phyloP scores from a whole-genome alignment of 2,113 vertebrate species.

The Lycocorax pyrrhopterus region DNA sequence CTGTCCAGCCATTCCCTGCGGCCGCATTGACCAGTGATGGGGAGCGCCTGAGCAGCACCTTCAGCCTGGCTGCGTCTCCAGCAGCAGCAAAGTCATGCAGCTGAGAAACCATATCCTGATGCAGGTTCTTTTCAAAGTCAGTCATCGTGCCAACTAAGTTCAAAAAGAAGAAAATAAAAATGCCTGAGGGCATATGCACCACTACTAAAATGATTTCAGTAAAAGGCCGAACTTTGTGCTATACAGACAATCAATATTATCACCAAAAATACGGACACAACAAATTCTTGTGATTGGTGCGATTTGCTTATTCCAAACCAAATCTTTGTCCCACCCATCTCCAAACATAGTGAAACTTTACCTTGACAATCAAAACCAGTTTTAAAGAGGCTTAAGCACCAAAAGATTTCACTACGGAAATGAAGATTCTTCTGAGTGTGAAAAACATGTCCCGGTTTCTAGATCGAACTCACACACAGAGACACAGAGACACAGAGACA shows the following conservation, averaged over 20 bases:
- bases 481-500: background rate
- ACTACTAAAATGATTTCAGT: background rate
- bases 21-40: slow-evolving; percentile 77
- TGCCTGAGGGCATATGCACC: background rate
- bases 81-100: slow-evolving; percentile 78
- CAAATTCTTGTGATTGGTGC: background rate
- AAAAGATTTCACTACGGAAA: background rate
- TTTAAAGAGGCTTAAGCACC: background rate
- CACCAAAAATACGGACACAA: background rate
- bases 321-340: background rate
- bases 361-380: background rate
- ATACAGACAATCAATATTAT: background rate
- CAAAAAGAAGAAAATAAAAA: background rate
- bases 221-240: background rate
- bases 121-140: slow-evolving; percentile 48
- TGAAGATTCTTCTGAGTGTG: fast-evolving
- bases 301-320: background rate
- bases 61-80: slow-evolving; percentile 77
- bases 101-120: slow-evolving; percentile 70
- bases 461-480: fast-evolving
- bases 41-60: slow-evolving; percentile 64
- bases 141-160: slow-evolving; percentile 53
- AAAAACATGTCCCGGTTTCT: fast-evolving
- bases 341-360: background rate
- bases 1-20: slow-evolving; percentile 85